Conservation (phyloP, 1,140 invertebrate species). For the Temnothorax curvispinosus region DNA sequence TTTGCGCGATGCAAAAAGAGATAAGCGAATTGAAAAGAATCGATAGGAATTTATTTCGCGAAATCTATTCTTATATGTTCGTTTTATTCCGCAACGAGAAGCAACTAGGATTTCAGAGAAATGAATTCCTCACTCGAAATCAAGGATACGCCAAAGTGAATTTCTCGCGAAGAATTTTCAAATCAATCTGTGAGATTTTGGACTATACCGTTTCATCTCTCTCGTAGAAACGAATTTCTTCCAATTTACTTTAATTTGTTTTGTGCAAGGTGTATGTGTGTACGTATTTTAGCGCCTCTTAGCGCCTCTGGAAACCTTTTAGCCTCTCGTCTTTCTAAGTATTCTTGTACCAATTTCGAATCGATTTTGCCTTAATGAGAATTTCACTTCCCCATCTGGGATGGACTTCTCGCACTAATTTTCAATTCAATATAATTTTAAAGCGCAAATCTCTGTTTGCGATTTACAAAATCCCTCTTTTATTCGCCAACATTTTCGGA, state of each 20-base stretch:
- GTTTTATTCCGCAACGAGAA: not conserved
- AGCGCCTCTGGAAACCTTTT: not conserved
- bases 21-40: not conserved
- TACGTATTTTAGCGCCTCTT: constrained; percentile 24
- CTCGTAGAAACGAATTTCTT: not conserved
- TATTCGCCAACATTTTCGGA: not conserved
- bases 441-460: not conserved
- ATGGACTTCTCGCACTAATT: constrained; percentile 1
- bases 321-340: constrained; percentile 27
- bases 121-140: not conserved
- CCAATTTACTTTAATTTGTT: constrained; percentile 45
- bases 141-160: not conserved
- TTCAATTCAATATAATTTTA: constrained; percentile 25
- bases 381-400: not conserved
- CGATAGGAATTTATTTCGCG: constrained; percentile 10
- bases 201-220: not conserved
- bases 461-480: not conserved
- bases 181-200: constrained; percentile 26
- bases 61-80: constrained; percentile 25
- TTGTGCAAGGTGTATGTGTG: not conserved
- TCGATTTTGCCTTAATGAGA: constrained; percentile 52
- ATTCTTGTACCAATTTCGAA: constrained; percentile 47
- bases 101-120: not conserved
- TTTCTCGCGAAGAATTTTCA: constrained; percentile 29
- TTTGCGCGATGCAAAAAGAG: not conserved